A percentile compares a stretch with the other conserved stretches of the same genome.
Evolutionary conservation across 2,113 vertebrate genomes (phyloP).

Genomic region (Notechis scutatus): DNA sequence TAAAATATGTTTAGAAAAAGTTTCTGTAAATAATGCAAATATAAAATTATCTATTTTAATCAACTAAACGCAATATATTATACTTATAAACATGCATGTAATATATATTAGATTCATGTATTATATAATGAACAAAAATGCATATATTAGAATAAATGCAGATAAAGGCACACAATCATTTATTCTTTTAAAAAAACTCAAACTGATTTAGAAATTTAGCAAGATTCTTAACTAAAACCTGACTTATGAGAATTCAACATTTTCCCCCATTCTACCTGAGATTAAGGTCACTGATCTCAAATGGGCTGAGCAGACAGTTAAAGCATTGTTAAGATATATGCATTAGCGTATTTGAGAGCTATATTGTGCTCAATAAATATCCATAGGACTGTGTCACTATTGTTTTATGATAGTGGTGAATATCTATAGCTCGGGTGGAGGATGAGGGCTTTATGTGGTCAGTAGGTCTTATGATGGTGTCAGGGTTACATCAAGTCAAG

Average conservation of each 20-base stretch:
- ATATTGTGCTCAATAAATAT: not conserved
- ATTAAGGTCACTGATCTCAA: not conserved
- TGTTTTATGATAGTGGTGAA: not conserved
- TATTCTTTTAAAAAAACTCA: not conserved
- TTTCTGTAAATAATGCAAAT: not conserved
- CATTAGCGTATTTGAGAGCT: not conserved
- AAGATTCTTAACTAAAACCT: not conserved
- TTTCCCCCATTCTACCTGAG: not conserved
- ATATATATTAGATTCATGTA: not conserved
- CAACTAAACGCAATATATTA: not conserved
- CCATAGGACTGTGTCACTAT: not conserved
- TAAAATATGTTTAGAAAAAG: not conserved
- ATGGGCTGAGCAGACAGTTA: not conserved
- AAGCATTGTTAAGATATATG: not conserved
- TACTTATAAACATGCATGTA: not conserved
- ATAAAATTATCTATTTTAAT: not conserved
- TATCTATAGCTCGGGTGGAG: too few relatives aligned
- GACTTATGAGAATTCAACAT: not conserved
- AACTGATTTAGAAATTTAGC: not conserved
- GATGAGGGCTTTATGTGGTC: too few relatives aligned
- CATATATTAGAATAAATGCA: not conserved
- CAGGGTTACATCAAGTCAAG: not conserved
- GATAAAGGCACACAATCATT: not conserved
- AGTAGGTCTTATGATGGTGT: not conserved
- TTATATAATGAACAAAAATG: not conserved